Evolutionary conservation across 1,140 invertebrate species (phyloP), one percentile per base, ranked within the genome.

Genomic region (Parasteatoda tepidariorum): DNA sequence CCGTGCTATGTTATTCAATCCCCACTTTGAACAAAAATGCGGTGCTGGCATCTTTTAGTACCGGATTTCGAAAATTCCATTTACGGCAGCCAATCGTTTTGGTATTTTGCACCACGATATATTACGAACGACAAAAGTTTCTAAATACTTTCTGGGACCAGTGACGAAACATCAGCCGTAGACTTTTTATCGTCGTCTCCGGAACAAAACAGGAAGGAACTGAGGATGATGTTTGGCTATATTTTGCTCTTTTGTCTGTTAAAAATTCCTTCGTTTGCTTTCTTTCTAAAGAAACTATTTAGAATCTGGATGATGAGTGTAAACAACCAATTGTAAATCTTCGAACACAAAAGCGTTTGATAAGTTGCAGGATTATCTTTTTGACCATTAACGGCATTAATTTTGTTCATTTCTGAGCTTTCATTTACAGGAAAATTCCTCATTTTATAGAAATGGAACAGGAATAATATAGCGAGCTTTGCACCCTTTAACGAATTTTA

Each of bases 21-120:
- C 24, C 26, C 28, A 13, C 13, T 13, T 24, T 28, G n/a, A 55
- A 30, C 26, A 71, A 55, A 57, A 54, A 71, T 55, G 68, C 41
- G 41, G 31, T 31, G 68, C 48, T 28, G 68, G 41, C 68, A 55
- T 9, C 38, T 48, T 48, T 48, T 48, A 48, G 18, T 15, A 71
- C 68, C 68, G 68, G 68, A 71, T 71, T 71, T 55, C 68, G 68
- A 41, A 38, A 67, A 67, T 67, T 55, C 68, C 68, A 48, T 41
- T 57, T 30, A 55, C 48, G 18, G 38, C 38, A 48, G 38, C 38
- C 38, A 18, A 48, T 48, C 38, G 38, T 18, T 48, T 38, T 71
- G 41, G 38, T 71, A 48, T 71, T 38, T 71, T 71, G 68, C 22
- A 48, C 24, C 34, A 41, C 26, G 3, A 28, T 5, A 15, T n/a